Percentiles rank a stretch among this genome's conserved stretches.
Evolutionary conservation across 2,797 vertebrate genomes (phyloP).

Genomic region (Eptatretus atami): DNA sequence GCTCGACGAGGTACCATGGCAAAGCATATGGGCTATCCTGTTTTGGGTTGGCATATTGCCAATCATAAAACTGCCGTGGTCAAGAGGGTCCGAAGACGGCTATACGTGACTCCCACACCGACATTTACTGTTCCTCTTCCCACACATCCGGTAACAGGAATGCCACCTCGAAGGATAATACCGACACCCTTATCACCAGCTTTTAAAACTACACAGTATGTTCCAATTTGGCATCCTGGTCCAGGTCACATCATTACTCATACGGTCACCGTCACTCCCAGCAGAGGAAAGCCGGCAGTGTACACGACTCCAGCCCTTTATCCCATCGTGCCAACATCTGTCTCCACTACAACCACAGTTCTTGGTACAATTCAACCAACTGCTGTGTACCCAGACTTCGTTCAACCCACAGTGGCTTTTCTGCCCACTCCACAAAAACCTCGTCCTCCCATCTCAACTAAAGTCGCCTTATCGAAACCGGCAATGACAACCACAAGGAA

Average conservation of each 20-base stretch:
- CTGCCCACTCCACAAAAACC: slow-evolving; percentile 51
- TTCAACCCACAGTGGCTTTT: slow-evolving; percentile 32
- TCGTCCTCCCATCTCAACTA: slow-evolving; percentile 27
- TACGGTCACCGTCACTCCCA: slow-evolving; percentile 50
- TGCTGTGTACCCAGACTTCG: slow-evolving; percentile 30
- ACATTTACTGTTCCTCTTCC: slow-evolving; percentile 48
- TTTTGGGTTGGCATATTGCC: slow-evolving; percentile 91
- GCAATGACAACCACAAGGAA: slow-evolving; percentile 21
- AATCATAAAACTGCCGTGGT: slow-evolving; percentile 71
- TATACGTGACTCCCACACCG: slow-evolving; percentile 52
- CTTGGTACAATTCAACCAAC: slow-evolving; percentile 42
- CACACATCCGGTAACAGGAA: slow-evolving; percentile 22
- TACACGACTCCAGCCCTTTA: slow-evolving; percentile 47
- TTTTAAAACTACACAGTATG: slow-evolving; percentile 47
- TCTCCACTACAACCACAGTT: slow-evolving; percentile 28
- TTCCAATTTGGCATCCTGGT: slow-evolving; percentile 37
- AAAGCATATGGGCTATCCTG: slow-evolving; percentile 55
- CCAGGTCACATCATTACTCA: slow-evolving; percentile 42
- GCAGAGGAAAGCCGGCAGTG: slow-evolving; percentile 40
- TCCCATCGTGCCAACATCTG: slow-evolving; percentile 51
- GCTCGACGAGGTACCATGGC: slow-evolving; percentile 80
- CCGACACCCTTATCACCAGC: slow-evolving; percentile 66
- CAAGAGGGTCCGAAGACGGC: slow-evolving; percentile 46
- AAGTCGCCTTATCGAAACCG: slow-evolving; percentile 25
- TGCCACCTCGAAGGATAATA: slow-evolving; percentile 46